Base-by-base conservation (phyloP, 2,113 vertebrate species). In the Misgurnus anguillicaudatus region DNA sequence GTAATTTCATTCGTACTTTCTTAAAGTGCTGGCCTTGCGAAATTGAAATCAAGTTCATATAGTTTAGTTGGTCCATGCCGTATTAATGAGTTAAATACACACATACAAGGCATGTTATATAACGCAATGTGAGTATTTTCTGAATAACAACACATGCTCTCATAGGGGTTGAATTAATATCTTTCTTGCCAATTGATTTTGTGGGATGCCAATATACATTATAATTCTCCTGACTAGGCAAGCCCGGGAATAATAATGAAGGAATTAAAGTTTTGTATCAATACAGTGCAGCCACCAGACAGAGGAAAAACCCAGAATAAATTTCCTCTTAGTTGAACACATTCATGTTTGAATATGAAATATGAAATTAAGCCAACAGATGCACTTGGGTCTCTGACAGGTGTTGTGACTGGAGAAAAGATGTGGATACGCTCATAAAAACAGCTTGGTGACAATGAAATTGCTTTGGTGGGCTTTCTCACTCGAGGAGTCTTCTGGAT, bases 281-380 rank as follows among this genome's bases (percentile, higher is more conserved):
- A 75, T 71, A 38, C 16, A 63, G 24, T 16, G 24, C 24, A 31
- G 24, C 24, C 36, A 45, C 24, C 36, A 45, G 48, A 65, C 45
- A 58, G 9, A 55, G 48, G 75, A 21, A 60, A 21, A 68, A 48
- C 16, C 36, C 47, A 41, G 39, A 68, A 51, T 62, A 58, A 39
- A 79, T 64, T 31, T 16, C 53, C 69, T 75, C 62, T 60, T 11
- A 19, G 42, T 53, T 57, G 51, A 65, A 80, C 51, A 41, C 41
- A 68, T 67, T 80, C 60, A 67, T 75, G 62, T 45, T 38, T 53
- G 68, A 83, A 83, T 77, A 77, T 72, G 78, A 70, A 57, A 73
- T 63, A 64, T 77, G 19, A 73, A 67, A 70, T 9, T 31, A 21
- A 45, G 68, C 47, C 31, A 66, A 80, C 13, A 21, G 82, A 75